Percentiles rank a stretch among this genome's conserved stretches.
phyloP scores from a whole-genome alignment of 2,797 vertebrate genomes.

The Dallia pectoralis region DNA sequence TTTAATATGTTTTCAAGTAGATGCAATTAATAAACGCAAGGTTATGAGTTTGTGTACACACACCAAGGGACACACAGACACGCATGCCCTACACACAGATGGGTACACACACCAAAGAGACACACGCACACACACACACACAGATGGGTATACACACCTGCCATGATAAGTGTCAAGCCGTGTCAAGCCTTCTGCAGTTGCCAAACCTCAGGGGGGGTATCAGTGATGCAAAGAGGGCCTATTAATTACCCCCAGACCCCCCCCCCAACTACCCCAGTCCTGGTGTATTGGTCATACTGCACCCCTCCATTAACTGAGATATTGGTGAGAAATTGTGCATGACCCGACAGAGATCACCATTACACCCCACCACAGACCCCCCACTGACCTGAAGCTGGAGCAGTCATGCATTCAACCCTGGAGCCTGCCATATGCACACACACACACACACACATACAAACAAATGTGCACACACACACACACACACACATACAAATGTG shows the following conservation, averaged over 20 bases:
- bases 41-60: neutral
- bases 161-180: neutral
- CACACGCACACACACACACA: neutral
- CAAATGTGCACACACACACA: no score
- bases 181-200: constrained; percentile 36
- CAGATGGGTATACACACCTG: neutral
- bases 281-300: constrained; percentile 18
- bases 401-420: constrained; percentile 44
- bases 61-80: constrained; percentile 1
- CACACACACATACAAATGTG: neutral
- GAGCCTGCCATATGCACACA: constrained; percentile 31
- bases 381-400: constrained; percentile 40
- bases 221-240: constrained; percentile 52
- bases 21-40: neutral
- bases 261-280: neutral
- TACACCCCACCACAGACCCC: constrained; percentile 39
- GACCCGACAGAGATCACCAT: constrained; percentile 50
- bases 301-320: constrained; percentile 34
- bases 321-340: constrained; percentile 45
- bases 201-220: constrained; percentile 55
- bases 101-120: neutral
- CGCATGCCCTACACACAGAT: constrained; percentile 30
- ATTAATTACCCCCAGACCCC: constrained; percentile 62
- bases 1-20: neutral
- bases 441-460: no score